A percentile compares a stretch with the other conserved stretches of the same genome.
Evolutionary conservation across 1,140 invertebrate genomes (phyloP).

Genomic region (Drosophila gunungcola): DNA sequence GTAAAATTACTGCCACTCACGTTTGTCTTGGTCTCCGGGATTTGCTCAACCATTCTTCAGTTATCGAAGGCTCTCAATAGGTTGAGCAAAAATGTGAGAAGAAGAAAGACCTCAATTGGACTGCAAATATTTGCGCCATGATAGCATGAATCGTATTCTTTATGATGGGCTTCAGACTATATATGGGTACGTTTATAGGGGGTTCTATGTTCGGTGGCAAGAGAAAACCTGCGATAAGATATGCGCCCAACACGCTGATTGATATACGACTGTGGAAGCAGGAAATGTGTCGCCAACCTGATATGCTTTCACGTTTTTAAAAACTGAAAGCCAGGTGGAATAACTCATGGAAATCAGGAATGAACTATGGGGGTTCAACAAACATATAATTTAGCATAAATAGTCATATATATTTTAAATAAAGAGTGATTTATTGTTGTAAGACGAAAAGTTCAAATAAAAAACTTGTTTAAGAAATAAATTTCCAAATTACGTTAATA

Average conservation of each 20-base stretch:
- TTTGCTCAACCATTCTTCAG: slow-evolving; percentile 20
- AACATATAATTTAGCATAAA: background rate
- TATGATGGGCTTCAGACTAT: slow-evolving; percentile 5
- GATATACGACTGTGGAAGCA: slow-evolving; percentile 46
- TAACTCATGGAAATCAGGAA: background rate
- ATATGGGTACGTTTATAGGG: slow-evolving; percentile 2
- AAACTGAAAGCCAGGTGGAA: background rate
- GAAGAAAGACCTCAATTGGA: slow-evolving; percentile 14
- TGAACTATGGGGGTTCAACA: slow-evolving; percentile 1
- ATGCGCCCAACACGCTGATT: slow-evolving; percentile 31
- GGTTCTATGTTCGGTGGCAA: slow-evolving; percentile 8
- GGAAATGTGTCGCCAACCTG: slow-evolving; percentile 29
- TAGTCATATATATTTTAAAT: too few species aligned
- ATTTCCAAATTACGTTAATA: too few species aligned
- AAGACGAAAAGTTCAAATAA: too few species aligned
- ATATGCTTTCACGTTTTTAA: slow-evolving; percentile 26
- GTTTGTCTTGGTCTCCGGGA: slow-evolving; percentile 12
- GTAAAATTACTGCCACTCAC: slow-evolving; percentile 21
- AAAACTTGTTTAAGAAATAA: too few species aligned
- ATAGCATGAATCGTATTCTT: slow-evolving; percentile 38
- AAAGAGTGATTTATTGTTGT: too few species aligned
- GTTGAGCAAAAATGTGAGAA: background rate
- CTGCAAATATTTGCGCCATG: slow-evolving; percentile 67
- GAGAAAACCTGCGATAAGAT: slow-evolving; percentile 33
- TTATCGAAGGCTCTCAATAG: slow-evolving; percentile 16